Conservation (phyloP, 2,888 invertebrate species). For the Agonopterix arenella region DNA sequence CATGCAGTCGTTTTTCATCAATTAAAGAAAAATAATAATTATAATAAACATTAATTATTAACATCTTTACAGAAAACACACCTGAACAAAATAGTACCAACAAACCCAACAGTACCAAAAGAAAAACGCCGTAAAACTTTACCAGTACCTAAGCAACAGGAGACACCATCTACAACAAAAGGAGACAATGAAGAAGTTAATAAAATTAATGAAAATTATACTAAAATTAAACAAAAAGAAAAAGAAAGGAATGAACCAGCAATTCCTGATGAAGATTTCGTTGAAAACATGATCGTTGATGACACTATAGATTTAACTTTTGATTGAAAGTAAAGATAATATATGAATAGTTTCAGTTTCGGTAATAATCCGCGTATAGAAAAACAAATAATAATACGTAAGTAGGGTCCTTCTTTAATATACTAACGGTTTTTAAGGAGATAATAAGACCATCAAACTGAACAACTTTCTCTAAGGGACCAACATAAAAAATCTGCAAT, state of each 20-base stretch:
- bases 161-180: constrained; percentile 8
- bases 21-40: no score
- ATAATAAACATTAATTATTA: neutral
- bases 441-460: no score
- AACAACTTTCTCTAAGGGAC: no score
- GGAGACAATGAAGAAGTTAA: constrained; percentile 1
- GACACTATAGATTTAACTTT: constrained; percentile 44
- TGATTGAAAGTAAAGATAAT: constrained; percentile 24
- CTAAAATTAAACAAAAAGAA: constrained; percentile 4
- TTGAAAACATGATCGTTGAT: constrained; percentile 26
- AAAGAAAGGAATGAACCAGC: constrained; percentile 7
- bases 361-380: no score
- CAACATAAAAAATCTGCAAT: no score
- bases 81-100: constrained; percentile 10
- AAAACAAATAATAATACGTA: no score
- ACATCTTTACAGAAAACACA: constrained; percentile 17
- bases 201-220: constrained; percentile 7
- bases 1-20: no score
- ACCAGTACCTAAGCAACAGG: constrained; percentile 13
- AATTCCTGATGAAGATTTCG: constrained; percentile 6
- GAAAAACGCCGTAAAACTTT: constrained; percentile 40
- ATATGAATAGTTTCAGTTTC: no score
- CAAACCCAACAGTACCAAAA: constrained; percentile 18
- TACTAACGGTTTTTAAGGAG: no score
- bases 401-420: no score